These are phyloP conservation scores for Myiothlypis coronata DNA, from an alignment of 2,797 vertebrate genomes.

Conservation along the genomic window DNA sequence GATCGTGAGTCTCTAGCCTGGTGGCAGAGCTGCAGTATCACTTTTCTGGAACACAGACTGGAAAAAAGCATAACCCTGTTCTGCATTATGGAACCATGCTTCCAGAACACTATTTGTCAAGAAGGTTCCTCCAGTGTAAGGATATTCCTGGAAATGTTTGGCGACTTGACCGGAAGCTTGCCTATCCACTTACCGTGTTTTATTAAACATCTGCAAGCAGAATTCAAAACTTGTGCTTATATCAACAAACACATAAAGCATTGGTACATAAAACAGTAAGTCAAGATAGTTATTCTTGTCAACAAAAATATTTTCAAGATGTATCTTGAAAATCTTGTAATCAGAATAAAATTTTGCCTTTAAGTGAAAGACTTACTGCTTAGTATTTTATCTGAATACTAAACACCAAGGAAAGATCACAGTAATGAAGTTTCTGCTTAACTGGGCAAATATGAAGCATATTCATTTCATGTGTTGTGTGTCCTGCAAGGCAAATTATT, in stretches of 20 bases:
- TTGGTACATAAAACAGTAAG: conserved; percentile 49
- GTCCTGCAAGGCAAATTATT: conserved; percentile 49
- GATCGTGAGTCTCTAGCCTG: neutral
- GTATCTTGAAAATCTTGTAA: conserved; percentile 61
- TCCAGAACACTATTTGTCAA: conserved; percentile 28
- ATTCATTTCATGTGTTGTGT: conserved; percentile 52
- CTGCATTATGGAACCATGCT: conserved; percentile 1
- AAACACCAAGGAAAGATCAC: neutral
- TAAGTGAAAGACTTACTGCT: conserved; percentile 53
- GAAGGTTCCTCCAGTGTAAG: conserved; percentile 21
- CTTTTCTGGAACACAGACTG: conserved; percentile 15
- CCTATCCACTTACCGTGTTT: conserved; percentile 33
- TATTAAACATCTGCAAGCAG: conserved; percentile 43
- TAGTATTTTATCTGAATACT: conserved; percentile 57
- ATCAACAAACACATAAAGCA: conserved; percentile 61
- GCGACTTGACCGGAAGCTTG: neutral
- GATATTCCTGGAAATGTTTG: conserved; percentile 50
- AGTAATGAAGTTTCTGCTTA: conserved; percentile 25
- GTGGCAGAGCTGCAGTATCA: conserved; percentile 6
- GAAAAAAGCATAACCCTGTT: neutral
- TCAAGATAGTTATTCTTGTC: conserved; percentile 56
- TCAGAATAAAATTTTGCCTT: conserved; percentile 70
- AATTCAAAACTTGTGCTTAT: conserved; percentile 52
- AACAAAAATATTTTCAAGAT: conserved; percentile 59
- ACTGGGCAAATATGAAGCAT: conserved; percentile 38